Base-by-base conservation (phyloP, 2,888 invertebrate genomes). In the Caenorhabditis japonica region DNA sequence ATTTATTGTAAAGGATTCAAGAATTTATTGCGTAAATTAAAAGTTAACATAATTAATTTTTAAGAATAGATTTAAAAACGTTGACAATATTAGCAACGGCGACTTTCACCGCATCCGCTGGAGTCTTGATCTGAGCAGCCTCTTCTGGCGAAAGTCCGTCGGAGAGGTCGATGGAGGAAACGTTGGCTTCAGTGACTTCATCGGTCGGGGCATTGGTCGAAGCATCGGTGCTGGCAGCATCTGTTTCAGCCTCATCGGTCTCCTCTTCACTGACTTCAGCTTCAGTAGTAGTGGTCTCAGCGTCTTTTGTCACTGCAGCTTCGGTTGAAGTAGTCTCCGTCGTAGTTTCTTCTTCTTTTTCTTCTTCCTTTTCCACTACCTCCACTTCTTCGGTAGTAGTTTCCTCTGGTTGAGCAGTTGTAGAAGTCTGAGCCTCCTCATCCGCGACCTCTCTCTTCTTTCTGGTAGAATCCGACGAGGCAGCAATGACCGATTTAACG, bases 401-500 rank as follows among this genome's bases (percentile, higher is more conserved):
- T 27, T 46, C 46, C 4, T 34, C 36, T 51, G 36, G 13, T 4
- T 33, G 36, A 36, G 51, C 25, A 21, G 36, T 19, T 4, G 33
- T 33, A 25, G 13, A n/a, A 4, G 39, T 17, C 17, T 4, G 12
- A 44, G 44, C 15, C n/a, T 47, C 47, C n/a, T 7, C 36, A 7
- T 7, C 43, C 3, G 2, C 51, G 17, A 41, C 47, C 5, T 62
- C 56, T 71, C 62, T 62, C 61, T 55, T 70, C 41, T 34, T 70
- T 70, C 61, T 61, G 5, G 12, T 23, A 1, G 23, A 10, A 1
- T 25, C 19, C 21, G 12, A n/a, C 15, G 36, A 17, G 7, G 12
- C 8, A 12, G 1, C 21, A 1, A 23, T 15, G 17, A 13, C 12
- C 27, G 13, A 2, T n/a, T 7, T n/a, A 34, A 38, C 10, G n/a